These are phyloP conservation scores for Pterocles burchelli DNA, from an alignment of 2,113 vertebrate species.

Conservation along the genomic window DNA sequence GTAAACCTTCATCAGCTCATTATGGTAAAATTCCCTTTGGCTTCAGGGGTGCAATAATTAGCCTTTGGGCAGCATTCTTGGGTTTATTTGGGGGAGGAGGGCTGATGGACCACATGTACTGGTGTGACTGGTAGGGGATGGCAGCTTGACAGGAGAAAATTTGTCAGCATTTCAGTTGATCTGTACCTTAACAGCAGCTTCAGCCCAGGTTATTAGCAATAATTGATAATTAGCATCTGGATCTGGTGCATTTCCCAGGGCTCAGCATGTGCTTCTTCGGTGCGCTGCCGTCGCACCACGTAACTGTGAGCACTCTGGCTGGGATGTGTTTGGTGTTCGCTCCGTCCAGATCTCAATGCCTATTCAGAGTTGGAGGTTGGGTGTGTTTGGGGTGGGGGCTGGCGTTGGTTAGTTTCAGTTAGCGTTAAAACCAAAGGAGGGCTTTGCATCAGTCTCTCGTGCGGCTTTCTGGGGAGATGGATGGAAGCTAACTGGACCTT, in stretches of 20 bases:
- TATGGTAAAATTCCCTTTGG: background rate
- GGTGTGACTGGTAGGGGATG: background rate
- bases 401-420: background rate
- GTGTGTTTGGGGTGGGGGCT: background rate
- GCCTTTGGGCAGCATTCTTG: background rate
- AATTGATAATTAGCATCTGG: background rate
- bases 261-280: background rate
- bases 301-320: fast-evolving
- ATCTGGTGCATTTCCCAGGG: background rate
- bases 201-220: background rate
- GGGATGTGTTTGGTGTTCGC: background rate
- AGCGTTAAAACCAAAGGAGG: background rate
- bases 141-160: background rate
- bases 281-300: fast-evolving
- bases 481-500: background rate
- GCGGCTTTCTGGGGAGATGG: background rate
- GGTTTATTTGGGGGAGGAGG: background rate
- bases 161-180: background rate
- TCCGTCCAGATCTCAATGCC: background rate
- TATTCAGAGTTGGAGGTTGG: background rate
- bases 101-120: background rate
- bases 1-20: background rate
- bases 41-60: background rate
- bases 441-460: background rate
- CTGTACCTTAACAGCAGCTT: background rate